Evolutionary conservation across 2,113 vertebrate genomes (phyloP).

Genomic region (Psilopsiagon aymara): DNA sequence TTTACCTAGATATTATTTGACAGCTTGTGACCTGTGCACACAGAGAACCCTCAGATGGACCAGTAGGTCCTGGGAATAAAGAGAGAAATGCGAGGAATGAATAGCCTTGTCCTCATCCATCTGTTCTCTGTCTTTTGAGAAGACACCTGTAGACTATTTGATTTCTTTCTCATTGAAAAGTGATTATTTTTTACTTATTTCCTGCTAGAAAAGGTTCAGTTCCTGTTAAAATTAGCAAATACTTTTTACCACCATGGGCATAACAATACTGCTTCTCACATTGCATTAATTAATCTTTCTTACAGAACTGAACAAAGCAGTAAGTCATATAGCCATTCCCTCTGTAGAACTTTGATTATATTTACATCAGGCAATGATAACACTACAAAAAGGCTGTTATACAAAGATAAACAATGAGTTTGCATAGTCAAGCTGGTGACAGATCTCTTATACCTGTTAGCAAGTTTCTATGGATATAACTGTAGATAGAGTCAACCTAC

Average conservation of each 20-base stretch:
- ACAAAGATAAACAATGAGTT: background rate
- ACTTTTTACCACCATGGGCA: background rate
- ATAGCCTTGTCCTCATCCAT: background rate
- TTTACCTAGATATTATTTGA: background rate
- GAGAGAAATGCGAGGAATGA: background rate
- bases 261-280: background rate
- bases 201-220: background rate
- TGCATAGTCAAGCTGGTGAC: background rate
- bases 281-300: background rate
- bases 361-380: background rate
- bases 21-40: background rate
- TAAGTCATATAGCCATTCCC: background rate
- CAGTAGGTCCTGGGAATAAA: background rate
- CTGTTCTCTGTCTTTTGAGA: background rate
- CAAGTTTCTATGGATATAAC: background rate
- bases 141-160: background rate
- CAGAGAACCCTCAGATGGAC: background rate
- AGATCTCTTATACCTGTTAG: background rate
- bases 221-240: background rate
- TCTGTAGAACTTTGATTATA: background rate
- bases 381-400: background rate
- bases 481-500: background rate
- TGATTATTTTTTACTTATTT: background rate
- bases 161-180: background rate
- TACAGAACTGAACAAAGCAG: background rate